Evolutionary conservation across 2,797 vertebrate genomes (phyloP), one percentile per base, ranked within the genome.

Genomic region (Siniperca obscura): DNA sequence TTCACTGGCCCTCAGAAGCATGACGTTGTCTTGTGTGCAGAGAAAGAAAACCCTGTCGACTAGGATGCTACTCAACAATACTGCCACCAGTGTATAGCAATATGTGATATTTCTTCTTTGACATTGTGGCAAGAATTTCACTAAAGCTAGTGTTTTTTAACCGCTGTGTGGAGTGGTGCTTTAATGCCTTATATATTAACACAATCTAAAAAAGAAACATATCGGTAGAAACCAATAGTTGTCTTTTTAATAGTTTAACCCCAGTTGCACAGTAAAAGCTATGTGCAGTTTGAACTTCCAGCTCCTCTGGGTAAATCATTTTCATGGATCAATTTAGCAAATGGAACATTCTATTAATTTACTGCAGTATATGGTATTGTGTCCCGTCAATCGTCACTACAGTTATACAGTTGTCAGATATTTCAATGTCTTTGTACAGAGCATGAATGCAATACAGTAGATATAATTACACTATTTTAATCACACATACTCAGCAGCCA

Each of bases 381-480:
- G 82, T 87, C 79, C 53, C 70, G 81, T 78, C 78, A 85, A 83
- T 89, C 83, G 80, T 62, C 61, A 42, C 71, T 71, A 46, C 68
- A 76, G 70, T 87, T 44, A 22, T 27, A 70, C 64, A 44, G 66
- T 78, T 73, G 81, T 86, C 83, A 78, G 67, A 85, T 80, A 85
- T 88, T 77, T 82, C 38, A 48, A 21, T 71, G 75, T 83, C 86
- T 85, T 36, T 77, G 74, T 74, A 87, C 84, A 50, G 77, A 72
- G 84, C 78, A 56, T 64, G 68, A 90, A 91, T 82, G 68, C 84
- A 89, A 83, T 90, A 85, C 83, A 92, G 89, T 87, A 87, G 83
- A 90, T 90, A 82, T 91, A 94, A 93, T 93, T 88, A 89, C 93
- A 89, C 86, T 87, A 86, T 92, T 94, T 93, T 93, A 94, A 93